Percentiles rank a stretch among this genome's conserved stretches.
Conservation (phyloP, 2,888 invertebrate species). For the Morpho helenor region DNA sequence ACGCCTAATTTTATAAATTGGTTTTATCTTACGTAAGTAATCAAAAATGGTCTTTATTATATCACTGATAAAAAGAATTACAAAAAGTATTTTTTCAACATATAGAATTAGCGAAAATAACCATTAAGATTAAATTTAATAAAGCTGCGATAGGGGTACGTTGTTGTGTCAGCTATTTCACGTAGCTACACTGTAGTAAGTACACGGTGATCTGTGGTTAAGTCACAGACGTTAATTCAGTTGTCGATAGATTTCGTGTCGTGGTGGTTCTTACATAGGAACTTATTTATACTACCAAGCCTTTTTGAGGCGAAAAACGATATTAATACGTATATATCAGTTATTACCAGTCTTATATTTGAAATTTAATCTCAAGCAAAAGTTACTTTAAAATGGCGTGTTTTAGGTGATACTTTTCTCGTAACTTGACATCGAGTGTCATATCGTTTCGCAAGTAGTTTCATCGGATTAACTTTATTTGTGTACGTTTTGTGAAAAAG, state of each 20-base stretch:
- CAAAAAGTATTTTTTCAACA: no score
- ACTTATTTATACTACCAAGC: constrained; percentile 17
- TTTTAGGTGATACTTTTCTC: constrained; percentile 32
- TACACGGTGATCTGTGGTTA: constrained; percentile 9
- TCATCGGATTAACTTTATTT: constrained; percentile 64
- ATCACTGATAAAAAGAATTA: no score
- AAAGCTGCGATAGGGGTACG: no score
- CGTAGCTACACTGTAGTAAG: neutral
- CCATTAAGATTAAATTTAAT: no score
- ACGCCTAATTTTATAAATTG: no score
- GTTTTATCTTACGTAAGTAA: no score
- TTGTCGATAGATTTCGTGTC: constrained; percentile 50
- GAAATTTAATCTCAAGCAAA: no score
- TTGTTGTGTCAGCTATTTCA: neutral
- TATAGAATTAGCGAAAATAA: no score
- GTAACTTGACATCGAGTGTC: constrained; percentile 63
- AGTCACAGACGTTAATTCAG: constrained; percentile 31
- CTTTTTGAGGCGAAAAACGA: no score
- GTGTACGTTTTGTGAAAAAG: constrained; percentile 62
- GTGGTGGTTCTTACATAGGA: constrained; percentile 31
- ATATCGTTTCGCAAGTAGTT: constrained; percentile 69
- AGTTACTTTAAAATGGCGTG: constrained; percentile 19
- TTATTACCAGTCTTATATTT: no score
- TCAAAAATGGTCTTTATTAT: no score
- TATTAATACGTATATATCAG: no score